These are phyloP conservation scores for Tipula lateralis DNA, from an alignment of 2,888 invertebrate genomes.

Conservation along the genomic window DNA sequence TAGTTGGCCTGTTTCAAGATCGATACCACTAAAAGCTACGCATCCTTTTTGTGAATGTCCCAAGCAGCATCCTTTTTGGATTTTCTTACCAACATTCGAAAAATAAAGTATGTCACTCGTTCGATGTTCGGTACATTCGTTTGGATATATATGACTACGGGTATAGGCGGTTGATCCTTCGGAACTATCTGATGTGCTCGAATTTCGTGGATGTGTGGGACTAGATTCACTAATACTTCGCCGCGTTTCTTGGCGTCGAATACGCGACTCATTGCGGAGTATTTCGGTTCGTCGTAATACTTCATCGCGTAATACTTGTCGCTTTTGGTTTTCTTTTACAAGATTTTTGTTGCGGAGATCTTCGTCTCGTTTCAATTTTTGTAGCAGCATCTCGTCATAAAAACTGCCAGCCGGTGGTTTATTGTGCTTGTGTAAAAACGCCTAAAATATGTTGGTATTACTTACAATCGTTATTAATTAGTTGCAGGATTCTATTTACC, in stretches of 20 bases:
- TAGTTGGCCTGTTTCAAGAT: slow-evolving; percentile 65
- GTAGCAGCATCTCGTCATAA: slow-evolving; percentile 84
- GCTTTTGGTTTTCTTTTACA: slow-evolving; percentile 63
- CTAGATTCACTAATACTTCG: slow-evolving; percentile 52
- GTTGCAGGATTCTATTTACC: slow-evolving; percentile 41
- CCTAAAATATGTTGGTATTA: slow-evolving; percentile 46
- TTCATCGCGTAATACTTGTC: slow-evolving; percentile 67
- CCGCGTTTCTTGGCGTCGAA: slow-evolving; percentile 52
- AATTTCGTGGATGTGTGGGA: slow-evolving; percentile 42
- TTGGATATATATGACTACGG: slow-evolving; percentile 43
- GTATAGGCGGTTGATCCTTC: slow-evolving; percentile 50
- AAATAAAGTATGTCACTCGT: slow-evolving; percentile 55
- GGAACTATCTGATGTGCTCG: slow-evolving; percentile 55
- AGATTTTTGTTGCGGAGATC: slow-evolving; percentile 58
- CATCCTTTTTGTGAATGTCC: slow-evolving; percentile 72
- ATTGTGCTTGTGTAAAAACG: slow-evolving; percentile 74
- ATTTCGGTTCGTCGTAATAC: slow-evolving; percentile 74
- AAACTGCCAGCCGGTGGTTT: slow-evolving; percentile 76
- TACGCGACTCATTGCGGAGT: slow-evolving; percentile 62
- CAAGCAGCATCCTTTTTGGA: slow-evolving; percentile 71
- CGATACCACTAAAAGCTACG: slow-evolving; percentile 70
- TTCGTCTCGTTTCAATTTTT: slow-evolving; percentile 62
- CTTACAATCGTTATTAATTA: background rate
- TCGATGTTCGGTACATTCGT: slow-evolving; percentile 51
- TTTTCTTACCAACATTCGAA: slow-evolving; percentile 55